Evolutionary conservation across 2,113 vertebrate species (phyloP).

Genomic region (Arothron firmamentum): DNA sequence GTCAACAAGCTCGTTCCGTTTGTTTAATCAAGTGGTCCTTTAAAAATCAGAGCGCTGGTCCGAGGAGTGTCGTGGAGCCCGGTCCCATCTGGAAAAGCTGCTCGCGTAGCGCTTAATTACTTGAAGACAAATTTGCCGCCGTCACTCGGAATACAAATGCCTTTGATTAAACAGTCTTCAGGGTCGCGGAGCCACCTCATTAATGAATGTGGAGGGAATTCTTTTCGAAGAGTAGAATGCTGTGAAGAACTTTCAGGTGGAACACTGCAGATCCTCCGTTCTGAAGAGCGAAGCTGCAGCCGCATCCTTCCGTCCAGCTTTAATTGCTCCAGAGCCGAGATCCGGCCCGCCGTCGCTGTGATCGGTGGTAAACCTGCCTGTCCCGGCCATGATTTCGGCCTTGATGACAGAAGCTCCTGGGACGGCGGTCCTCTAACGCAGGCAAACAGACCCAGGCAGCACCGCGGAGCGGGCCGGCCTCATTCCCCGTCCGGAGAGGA

Average conservation of each 20-base stretch:
- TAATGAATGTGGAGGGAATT: conserved; percentile 39
- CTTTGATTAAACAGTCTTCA: conserved; percentile 48
- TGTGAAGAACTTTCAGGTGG: no score
- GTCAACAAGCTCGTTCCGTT: no score
- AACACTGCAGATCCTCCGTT: no score
- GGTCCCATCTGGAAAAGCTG: conserved; percentile 11
- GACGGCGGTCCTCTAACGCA: conserved; percentile 20
- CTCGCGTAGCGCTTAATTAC: conserved; percentile 56
- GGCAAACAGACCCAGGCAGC: conserved; percentile 10
- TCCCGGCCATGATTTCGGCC: conserved; percentile 58
- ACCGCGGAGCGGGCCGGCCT: conserved; percentile 56
- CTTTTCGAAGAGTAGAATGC: conserved; percentile 41
- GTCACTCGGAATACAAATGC: conserved; percentile 46
- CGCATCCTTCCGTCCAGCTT: conserved; percentile 9
- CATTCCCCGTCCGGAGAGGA: conserved; percentile 64
- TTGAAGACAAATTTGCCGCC: conserved; percentile 29
- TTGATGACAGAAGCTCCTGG: conserved; percentile 48
- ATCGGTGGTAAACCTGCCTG: conserved; percentile 61
- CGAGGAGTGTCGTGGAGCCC: conserved; percentile 8
- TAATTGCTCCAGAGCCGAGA: conserved; percentile 27
- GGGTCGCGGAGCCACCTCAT: conserved; percentile 57
- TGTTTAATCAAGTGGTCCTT: no score
- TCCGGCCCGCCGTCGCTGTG: conserved; percentile 37
- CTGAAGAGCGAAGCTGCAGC: not conserved
- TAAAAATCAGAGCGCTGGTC: conserved; percentile 5